A percentile compares a stretch with the other conserved stretches of the same genome.
These are phyloP conservation scores for Zygothrica quintamaculata DNA, from an alignment of 2,888 invertebrate genomes.

Conservation along the genomic window DNA sequence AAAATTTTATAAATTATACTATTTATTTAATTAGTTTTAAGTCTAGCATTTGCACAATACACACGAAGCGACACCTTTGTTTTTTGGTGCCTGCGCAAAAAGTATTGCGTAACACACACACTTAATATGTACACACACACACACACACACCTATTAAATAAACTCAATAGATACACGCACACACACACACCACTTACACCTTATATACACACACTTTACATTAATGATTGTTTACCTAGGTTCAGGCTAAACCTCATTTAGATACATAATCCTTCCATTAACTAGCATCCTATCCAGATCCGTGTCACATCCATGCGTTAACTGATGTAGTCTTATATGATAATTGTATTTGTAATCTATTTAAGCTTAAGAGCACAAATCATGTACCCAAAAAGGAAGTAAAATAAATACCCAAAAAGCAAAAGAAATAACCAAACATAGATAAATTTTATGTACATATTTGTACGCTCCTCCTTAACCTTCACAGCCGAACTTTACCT, in stretches of 20 bases:
- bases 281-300: no score
- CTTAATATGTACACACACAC: background rate
- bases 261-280: background rate
- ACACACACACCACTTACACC: background rate
- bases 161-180: background rate
- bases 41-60: constrained; percentile 57
- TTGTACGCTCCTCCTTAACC: constrained; percentile 69
- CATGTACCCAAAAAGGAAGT: constrained; percentile 8
- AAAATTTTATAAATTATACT: constrained; percentile 7
- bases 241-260: background rate
- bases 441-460: constrained; percentile 58
- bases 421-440: no score
- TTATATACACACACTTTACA: constrained; percentile 1
- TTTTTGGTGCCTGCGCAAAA: background rate
- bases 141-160: background rate
- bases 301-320: constrained; percentile 1
- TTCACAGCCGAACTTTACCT: constrained; percentile 80
- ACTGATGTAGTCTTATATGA: constrained; percentile 22
- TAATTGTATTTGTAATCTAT: constrained; percentile 41
- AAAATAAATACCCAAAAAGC: constrained; percentile 8
- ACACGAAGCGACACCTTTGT: background rate
- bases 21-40: constrained; percentile 27
- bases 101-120: no score
- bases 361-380: constrained; percentile 57
- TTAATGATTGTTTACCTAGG: background rate